Percentiles rank a stretch among this genome's conserved stretches.
Evolutionary conservation across 2,113 vertebrate species (phyloP).

Genomic region (Barnardius zonarius): DNA sequence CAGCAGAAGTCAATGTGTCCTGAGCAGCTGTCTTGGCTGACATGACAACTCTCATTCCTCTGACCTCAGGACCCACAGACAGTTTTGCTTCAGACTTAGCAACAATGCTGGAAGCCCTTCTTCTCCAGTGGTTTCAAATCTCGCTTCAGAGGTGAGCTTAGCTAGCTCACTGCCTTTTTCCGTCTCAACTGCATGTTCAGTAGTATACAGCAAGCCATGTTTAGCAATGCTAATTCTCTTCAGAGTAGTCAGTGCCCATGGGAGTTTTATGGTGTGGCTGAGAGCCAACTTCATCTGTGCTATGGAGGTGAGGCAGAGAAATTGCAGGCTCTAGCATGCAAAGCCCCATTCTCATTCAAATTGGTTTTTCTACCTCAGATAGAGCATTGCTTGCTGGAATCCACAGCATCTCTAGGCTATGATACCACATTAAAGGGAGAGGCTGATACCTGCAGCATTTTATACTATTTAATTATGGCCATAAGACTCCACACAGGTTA

Average conservation of each 20-base stretch:
- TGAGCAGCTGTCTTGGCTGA: neutral
- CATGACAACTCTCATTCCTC: neutral
- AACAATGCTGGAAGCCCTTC: neutral
- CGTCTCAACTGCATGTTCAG: accelerated
- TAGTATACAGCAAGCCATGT: neutral
- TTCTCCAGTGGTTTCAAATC: neutral
- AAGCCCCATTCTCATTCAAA: constrained; percentile 23
- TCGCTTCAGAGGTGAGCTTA: neutral
- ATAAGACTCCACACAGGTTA: neutral
- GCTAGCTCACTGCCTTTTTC: neutral
- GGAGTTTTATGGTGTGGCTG: neutral
- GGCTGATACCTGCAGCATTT: neutral
- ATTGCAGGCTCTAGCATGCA: constrained; percentile 3
- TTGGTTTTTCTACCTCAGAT: neutral
- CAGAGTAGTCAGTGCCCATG: neutral
- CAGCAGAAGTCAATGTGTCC: neutral
- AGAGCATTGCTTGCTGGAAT: neutral
- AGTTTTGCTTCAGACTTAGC: neutral
- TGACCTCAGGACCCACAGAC: neutral
- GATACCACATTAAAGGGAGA: neutral
- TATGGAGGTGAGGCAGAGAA: neutral
- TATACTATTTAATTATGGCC: neutral
- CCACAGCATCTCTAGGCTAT: neutral
- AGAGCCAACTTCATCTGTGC: neutral
- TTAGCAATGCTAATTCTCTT: neutral